These are phyloP conservation scores for Corvus hawaiiensis DNA, from an alignment of 2,113 vertebrate genomes.

Conservation along the genomic window DNA sequence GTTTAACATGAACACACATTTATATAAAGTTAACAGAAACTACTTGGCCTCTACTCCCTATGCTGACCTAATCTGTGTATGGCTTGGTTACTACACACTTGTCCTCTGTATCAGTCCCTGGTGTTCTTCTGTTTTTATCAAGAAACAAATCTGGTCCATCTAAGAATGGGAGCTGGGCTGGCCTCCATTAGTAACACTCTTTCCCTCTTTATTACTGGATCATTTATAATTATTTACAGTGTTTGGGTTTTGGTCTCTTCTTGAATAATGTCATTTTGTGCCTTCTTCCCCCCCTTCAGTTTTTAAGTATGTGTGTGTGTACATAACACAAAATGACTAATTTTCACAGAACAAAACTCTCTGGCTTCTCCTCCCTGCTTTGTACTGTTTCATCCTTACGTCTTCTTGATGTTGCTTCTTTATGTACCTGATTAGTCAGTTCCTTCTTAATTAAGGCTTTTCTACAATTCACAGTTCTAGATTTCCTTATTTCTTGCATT, in stretches of 20 bases:
- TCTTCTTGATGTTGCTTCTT: conserved; percentile 5
- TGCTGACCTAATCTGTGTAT: neutral
- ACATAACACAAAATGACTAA: neutral
- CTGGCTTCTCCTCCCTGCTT: neutral
- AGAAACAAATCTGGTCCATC: neutral
- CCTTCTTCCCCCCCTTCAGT: fast-evolving
- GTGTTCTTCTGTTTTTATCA: neutral
- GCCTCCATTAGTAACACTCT: neutral
- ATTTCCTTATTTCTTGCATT: neutral
- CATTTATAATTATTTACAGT: neutral
- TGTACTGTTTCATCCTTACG: neutral
- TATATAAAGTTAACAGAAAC: neutral
- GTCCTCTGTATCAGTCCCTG: neutral
- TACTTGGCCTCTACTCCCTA: neutral
- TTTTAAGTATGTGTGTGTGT: neutral
- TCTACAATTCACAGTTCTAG: neutral
- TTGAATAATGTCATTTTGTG: neutral
- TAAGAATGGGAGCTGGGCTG: neutral
- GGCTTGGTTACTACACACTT: neutral
- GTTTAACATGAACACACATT: neutral
- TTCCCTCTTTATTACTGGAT: neutral
- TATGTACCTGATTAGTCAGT: neutral
- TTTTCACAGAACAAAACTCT: neutral
- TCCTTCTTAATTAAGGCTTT: neutral
- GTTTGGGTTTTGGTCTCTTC: neutral